Evolutionary conservation across 2,797 vertebrate species (phyloP).

Genomic region (Anabas testudineus): DNA sequence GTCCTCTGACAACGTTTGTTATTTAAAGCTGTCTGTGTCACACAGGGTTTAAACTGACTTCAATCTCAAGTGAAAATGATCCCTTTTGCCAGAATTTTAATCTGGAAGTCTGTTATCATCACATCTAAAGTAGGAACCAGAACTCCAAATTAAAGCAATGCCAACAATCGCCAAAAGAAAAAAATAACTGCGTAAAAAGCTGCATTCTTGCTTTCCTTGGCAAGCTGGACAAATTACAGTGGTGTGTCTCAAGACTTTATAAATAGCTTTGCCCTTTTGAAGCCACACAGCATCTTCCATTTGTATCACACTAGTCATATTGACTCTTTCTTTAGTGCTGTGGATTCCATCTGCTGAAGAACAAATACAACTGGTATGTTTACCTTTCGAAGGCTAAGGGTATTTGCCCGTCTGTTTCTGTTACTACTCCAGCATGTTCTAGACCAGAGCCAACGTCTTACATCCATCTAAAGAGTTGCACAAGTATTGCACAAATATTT

Average conservation of each 20-base stretch:
- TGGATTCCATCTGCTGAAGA: slow-evolving; percentile 5
- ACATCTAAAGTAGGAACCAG: slow-evolving; percentile 10
- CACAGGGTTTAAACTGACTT: slow-evolving; percentile 37
- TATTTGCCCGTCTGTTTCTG: neutral
- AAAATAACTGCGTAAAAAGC: slow-evolving; percentile 12
- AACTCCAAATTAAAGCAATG: neutral
- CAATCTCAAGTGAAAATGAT: neutral
- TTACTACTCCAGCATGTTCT: neutral
- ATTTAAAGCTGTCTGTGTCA: slow-evolving; percentile 62
- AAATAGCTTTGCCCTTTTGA: slow-evolving; percentile 40
- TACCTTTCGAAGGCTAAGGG: slow-evolving; percentile 6
- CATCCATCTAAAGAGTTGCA: neutral
- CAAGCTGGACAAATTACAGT: slow-evolving; percentile 30
- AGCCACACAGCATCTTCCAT: slow-evolving; percentile 14
- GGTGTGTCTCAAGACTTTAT: slow-evolving; percentile 34
- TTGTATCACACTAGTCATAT: slow-evolving; percentile 11
- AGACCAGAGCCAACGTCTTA: neutral
- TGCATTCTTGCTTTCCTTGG: slow-evolving; percentile 45
- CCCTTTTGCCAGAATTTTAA: neutral
- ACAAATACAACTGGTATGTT: slow-evolving; percentile 11
- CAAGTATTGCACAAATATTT: neutral
- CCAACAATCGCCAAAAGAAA: slow-evolving; percentile 2
- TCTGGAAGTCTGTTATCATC: neutral
- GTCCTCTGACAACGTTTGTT: slow-evolving; percentile 63
- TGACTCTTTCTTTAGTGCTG: slow-evolving; percentile 1